Evolutionary conservation across 2,113 vertebrate genomes (phyloP).

Genomic region (Sitta europaea): DNA sequence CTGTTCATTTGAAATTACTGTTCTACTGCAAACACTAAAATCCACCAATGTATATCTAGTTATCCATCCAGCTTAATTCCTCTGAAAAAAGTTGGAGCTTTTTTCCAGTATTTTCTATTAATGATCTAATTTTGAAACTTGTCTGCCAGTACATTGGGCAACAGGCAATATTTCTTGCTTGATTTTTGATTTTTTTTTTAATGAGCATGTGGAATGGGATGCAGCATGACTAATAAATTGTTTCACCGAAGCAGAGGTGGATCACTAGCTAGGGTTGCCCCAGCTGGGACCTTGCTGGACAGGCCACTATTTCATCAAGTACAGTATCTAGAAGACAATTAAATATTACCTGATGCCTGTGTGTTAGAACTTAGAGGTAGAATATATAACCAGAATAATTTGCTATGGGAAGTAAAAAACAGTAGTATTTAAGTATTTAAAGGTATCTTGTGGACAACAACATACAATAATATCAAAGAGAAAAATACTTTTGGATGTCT

Average conservation of each 20-base stretch:
- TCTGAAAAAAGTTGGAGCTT: neutral
- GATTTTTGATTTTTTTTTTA: neutral
- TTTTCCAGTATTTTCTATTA: neutral
- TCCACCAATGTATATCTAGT: neutral
- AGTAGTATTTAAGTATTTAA: neutral
- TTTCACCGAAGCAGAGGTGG: neutral
- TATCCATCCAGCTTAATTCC: neutral
- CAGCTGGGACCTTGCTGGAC: neutral
- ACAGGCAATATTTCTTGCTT: neutral
- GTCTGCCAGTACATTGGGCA: neutral
- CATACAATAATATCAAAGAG: neutral
- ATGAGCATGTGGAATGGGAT: neutral
- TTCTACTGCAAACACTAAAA: neutral
- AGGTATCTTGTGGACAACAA: neutral
- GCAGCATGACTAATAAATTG: neutral
- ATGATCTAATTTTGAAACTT: neutral
- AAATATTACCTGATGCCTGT: neutral
- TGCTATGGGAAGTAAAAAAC: neutral
- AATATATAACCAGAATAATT: neutral
- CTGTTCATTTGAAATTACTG: neutral
- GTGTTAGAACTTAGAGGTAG: neutral
- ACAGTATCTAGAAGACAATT: neutral
- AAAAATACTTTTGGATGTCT: neutral
- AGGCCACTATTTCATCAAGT: neutral
- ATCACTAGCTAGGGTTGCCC: neutral